Base-by-base conservation (phyloP, 2,113 vertebrate species). In the Microcebus griseorufus region DNA sequence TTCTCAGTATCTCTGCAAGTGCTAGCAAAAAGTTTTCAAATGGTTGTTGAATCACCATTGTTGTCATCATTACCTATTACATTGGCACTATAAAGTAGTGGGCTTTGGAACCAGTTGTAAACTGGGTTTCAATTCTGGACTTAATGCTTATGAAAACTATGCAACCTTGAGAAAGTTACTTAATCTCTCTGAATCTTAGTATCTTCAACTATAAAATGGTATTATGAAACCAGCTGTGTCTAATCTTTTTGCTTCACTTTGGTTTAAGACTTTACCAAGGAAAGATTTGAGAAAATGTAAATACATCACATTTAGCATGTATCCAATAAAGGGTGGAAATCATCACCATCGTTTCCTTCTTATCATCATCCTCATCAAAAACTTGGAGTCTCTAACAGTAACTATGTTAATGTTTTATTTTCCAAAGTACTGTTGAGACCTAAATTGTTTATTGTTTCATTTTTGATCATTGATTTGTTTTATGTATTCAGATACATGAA, bases 121-220 rank as follows among this genome's bases (percentile, higher is more conserved):
- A 80, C 53, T 48, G 34, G 34, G 6, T 93, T 88, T 87, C 64
- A 93, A 82, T 72, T 25, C 73, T 91, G 16, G 12, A 88, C 73
- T 90, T 86, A 82, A 32, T n/a, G 22, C 42, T 75, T 92, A 22
- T 34, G 32, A 62, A 32, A 79, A 65, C n/a, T 78, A 2, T 13
- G 20, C 20, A 86, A 5, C 10, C 42, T 79, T 85, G 64, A 70
- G 9, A 16, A 42, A 84, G 5, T 88, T 72, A 37, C 9, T 58
- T 51, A 42, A 18, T 95, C n/a, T 75, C 51, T 93, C n/a, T 73
- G 9, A 39, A 64, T 34, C 9, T 70, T 29, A 32, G 4, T 85
- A 37, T 82, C 39, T 34, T 88, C 64, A 58, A 27, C n/a, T 92
- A 1, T 88, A 42, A 88, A 80, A 53, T 75, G 9, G 6, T 23